Percentiles rank a stretch among this genome's conserved stretches.
Conservation (phyloP, 2,888 invertebrate species). For the Patella pellucida region DNA sequence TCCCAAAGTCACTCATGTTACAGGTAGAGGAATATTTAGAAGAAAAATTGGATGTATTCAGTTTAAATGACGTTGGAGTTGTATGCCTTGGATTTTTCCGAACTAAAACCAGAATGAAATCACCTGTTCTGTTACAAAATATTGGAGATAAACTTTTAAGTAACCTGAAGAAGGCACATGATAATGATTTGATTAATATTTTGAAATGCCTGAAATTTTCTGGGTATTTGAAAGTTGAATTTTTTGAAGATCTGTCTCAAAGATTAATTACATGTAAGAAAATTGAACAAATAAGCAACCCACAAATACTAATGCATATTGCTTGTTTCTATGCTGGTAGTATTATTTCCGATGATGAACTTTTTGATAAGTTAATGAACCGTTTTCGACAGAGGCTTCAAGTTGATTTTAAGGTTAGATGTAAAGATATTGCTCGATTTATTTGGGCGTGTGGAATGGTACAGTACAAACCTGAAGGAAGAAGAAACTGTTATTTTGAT, state of each 20-base stretch:
- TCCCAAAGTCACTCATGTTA: constrained; percentile 24
- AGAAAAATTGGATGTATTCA: constrained; percentile 19
- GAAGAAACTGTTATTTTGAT: not conserved
- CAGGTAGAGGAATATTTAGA: constrained; percentile 24
- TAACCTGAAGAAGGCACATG: constrained; percentile 12
- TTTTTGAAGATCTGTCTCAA: constrained; percentile 24
- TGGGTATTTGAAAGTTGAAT: constrained; percentile 27
- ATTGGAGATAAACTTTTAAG: constrained; percentile 22
- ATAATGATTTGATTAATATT: constrained; percentile 19
- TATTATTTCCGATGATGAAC: constrained; percentile 18
- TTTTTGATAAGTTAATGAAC: constrained; percentile 21
- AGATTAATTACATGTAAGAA: constrained; percentile 24
- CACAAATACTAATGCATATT: constrained; percentile 26
- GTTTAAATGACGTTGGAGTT: constrained; percentile 25
- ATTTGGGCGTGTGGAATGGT: constrained; percentile 34
- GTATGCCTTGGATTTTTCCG: constrained; percentile 29
- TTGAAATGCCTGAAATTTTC: constrained; percentile 30
- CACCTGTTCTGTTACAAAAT: constrained; percentile 24
- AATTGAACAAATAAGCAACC: not conserved
- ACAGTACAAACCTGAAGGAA: constrained; percentile 18
- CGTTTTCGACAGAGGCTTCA: constrained; percentile 2
- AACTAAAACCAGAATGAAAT: constrained; percentile 24
- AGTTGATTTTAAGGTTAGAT: constrained; percentile 11
- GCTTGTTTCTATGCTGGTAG: constrained; percentile 26
- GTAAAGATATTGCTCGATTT: constrained; percentile 33